A percentile compares a stretch with the other conserved stretches of the same genome.
phyloP scores from a whole-genome alignment of 2,888 invertebrate genomes.

The Kuschelorhynchus macadamiae region DNA sequence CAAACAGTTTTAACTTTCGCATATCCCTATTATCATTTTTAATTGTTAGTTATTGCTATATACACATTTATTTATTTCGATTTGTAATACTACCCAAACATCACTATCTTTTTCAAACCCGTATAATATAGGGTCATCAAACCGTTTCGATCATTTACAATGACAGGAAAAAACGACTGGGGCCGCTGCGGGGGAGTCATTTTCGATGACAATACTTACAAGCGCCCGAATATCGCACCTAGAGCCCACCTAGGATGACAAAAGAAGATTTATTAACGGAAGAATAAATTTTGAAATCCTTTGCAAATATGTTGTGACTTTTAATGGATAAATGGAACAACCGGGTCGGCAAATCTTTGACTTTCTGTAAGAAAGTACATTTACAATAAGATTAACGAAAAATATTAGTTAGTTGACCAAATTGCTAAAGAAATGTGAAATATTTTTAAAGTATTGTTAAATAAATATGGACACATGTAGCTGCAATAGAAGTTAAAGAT shows the following conservation, averaged over 20 bases:
- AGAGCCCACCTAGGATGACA: constrained; percentile 47
- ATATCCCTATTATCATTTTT: too few relatives aligned
- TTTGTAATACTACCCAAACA: too few relatives aligned
- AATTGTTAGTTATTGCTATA: too few relatives aligned
- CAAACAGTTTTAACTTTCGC: too few relatives aligned
- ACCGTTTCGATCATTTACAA: constrained; percentile 29
- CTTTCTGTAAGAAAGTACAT: constrained; percentile 12
- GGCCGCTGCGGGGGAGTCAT: constrained; percentile 53
- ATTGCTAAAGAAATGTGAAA: too few relatives aligned
- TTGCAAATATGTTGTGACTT: constrained; percentile 42
- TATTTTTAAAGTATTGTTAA: too few relatives aligned
- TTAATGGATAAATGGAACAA: constrained; percentile 36
- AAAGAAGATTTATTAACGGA: constrained; percentile 46
- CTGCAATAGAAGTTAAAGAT: neutral
- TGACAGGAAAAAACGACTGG: constrained; percentile 54
- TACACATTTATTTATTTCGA: too few relatives aligned
- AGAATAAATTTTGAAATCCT: constrained; percentile 44
- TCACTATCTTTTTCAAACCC: constrained; percentile 7
- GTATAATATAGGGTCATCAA: constrained; percentile 25
- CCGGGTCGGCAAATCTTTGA: constrained; percentile 19
- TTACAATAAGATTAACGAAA: neutral
- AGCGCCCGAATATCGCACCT: constrained; percentile 41
- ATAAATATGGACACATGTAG: too few relatives aligned
- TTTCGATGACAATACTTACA: constrained; percentile 52
- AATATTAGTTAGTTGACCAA: too few relatives aligned